Base-by-base conservation (phyloP, 2,797 vertebrate species). In the Florisuga fusca region DNA sequence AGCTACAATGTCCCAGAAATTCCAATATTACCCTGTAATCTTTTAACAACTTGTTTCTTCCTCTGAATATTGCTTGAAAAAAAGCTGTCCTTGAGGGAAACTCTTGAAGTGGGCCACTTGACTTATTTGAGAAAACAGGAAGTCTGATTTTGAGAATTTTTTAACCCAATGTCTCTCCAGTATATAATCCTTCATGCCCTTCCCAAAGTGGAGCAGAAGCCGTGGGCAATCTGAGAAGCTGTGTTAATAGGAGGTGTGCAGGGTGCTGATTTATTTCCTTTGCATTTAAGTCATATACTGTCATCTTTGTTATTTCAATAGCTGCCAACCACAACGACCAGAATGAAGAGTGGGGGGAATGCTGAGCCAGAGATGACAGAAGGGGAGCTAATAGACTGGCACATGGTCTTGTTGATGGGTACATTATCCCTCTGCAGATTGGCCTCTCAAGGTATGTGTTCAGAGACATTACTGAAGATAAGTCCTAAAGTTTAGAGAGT, bases 331-430 rank as follows among this genome's bases (percentile, higher is more conserved):
- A 76, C 73, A 86, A 92, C 85, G 66, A 93, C 58, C 79, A 85
- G 87, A 94, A 77, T 80, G 89, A 91, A 86, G 84, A 80, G 82
- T 4, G 1, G 59, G 18, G 21, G 33, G 83, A 77, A 88, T 50
- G 21, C 84, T 90, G 78, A 94, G 89, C 76, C 76, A 93, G 82
- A 89, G 69, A 88, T 72, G 79, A 75, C 79, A 94, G 86, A 78
- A 88, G 82, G 81, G 86, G 58, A 91, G 19, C 15, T 78, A 45
- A 84, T 89, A 59, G 63, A 73, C 67, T 82, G 91, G 81, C 67
- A 86, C 72, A 58, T 62, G 34, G 54, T 69, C 84, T 84, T 91
- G 61, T 38, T 68, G 77, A 67, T 36, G 87, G 68, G 64, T 89
- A 72, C 43, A 26, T 92, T 87, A 71, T 77, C 64, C 9, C 64